Base-by-base conservation (phyloP, 1,140 invertebrate genomes). In the Drosophila serrata region DNA sequence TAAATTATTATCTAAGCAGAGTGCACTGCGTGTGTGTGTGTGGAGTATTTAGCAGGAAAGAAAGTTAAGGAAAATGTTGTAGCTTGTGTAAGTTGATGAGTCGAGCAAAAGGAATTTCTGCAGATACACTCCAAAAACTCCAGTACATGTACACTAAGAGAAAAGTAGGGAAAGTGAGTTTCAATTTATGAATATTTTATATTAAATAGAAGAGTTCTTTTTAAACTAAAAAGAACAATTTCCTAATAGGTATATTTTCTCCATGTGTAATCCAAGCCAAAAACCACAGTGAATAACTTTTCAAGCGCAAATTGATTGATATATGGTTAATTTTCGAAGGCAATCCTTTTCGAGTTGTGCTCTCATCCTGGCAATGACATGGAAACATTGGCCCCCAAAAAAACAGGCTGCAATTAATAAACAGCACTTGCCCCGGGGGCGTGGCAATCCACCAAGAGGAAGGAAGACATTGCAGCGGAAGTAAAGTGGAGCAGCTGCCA, bases 1-100 rank as follows among this genome's bases (percentile, higher is more conserved):
- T 88, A 88, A 88, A 88, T 90, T 88, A 88, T 88, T 88, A 88
- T 88, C 85, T 90, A 88, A 88, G 84, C 84, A 69, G 49, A 62
- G 39, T 45, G 59, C 45, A 61, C 43, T 67, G 39, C 29, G 24
- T 39, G 37, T 42, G 59, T 64, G 45, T 27, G 46, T 24, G 60
- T 48, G 63, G 48, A 58, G 51, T 72, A 72, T 72, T 59, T 77
- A 46, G 58, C 40, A 51, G 61, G 22, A 12, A 40, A 48, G 63
- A 75, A 86, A 88, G 62, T 82, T 87, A 68, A 45, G 58, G 55
- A 67, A 68, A 58, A 77, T 77, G 62, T 55, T 46, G 45, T 22
- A 68, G 48, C 48, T 55, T 48, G 62, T 55, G 74, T 55, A 67
- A 67, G 61, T 76, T 76, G 62, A 77, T 60, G 48, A 76, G 56